These are phyloP conservation scores for Colostygia pectinataria DNA, from an alignment of 2,888 invertebrate species.

Conservation along the genomic window DNA sequence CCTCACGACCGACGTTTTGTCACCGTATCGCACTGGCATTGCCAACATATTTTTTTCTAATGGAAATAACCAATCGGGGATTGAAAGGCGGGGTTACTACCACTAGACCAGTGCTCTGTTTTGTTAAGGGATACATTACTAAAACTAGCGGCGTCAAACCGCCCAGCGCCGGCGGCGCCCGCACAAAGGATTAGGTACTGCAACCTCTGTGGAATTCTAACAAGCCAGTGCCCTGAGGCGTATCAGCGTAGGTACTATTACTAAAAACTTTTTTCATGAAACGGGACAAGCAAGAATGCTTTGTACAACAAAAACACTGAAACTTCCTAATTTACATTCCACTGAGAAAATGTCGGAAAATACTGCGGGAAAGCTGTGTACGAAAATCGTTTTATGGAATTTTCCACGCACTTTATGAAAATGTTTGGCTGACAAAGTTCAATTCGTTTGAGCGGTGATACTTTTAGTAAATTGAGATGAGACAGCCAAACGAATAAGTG, in stretches of 20 bases:
- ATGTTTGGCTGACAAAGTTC: background rate
- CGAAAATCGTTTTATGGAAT: slow-evolving; percentile 23
- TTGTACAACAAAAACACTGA: slow-evolving; percentile 23
- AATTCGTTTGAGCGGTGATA: no score
- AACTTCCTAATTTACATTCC: slow-evolving; percentile 35
- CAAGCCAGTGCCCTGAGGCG: slow-evolving; percentile 7
- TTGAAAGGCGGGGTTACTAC: no score
- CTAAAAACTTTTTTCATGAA: slow-evolving; percentile 9
- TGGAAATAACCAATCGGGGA: no score
- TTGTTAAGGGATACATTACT: no score
- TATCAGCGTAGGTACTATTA: background rate
- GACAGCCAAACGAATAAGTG: no score
- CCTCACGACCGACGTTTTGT: no score
- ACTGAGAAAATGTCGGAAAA: slow-evolving; percentile 21
- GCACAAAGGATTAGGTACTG: slow-evolving; percentile 8
- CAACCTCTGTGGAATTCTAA: slow-evolving; percentile 8
- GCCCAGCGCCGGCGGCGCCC: no score
- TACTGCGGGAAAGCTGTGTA: slow-evolving; percentile 18
- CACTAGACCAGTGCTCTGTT: no score
- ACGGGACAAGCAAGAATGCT: slow-evolving; percentile 22
- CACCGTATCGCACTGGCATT: no score
- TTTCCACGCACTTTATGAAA: slow-evolving; percentile 10
- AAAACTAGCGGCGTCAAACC: background rate
- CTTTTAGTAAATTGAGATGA: background rate
- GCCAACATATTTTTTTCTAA: no score